Evolutionary conservation across 2,113 vertebrate species (phyloP).

Genomic region (Tupaia tana): DNA sequence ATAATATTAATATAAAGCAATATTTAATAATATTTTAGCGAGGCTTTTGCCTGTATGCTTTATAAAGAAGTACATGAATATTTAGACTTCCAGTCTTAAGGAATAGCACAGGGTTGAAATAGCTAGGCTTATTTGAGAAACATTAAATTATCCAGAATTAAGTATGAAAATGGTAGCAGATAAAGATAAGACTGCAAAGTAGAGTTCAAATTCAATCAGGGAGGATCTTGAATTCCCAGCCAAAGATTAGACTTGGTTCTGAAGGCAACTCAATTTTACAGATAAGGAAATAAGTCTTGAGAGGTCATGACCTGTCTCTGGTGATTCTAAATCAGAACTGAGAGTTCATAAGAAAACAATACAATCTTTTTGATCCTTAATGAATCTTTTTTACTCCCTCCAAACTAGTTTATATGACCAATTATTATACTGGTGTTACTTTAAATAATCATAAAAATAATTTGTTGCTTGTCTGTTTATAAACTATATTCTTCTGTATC

Average conservation of each 20-base stretch:
- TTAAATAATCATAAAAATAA: constrained; percentile 36
- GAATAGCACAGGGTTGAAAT: background rate
- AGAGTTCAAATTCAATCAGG: constrained; percentile 57
- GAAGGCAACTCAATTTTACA: constrained; percentile 67
- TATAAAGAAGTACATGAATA: constrained; percentile 14
- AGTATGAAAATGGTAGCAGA: background rate
- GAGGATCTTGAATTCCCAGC: constrained; percentile 27
- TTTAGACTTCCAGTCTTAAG: background rate
- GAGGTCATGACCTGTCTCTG: constrained; percentile 60
- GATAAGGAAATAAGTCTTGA: constrained; percentile 67
- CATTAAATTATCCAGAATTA: constrained; percentile 53
- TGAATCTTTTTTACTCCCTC: background rate
- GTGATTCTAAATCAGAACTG: constrained; percentile 21
- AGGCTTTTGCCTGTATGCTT: background rate
- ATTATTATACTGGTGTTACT: background rate
- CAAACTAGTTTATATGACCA: constrained; percentile 10
- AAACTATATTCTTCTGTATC: background rate
- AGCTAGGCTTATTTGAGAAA: background rate
- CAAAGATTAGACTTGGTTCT: constrained; percentile 50
- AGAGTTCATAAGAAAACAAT: constrained; percentile 29
- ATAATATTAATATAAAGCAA: background rate
- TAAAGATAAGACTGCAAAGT: constrained; percentile 65
- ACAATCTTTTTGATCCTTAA: background rate
- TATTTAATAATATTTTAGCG: background rate
- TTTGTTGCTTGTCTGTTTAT: background rate